Base-by-base conservation (phyloP, 2,888 invertebrate species). In the Chalcis sispes region DNA sequence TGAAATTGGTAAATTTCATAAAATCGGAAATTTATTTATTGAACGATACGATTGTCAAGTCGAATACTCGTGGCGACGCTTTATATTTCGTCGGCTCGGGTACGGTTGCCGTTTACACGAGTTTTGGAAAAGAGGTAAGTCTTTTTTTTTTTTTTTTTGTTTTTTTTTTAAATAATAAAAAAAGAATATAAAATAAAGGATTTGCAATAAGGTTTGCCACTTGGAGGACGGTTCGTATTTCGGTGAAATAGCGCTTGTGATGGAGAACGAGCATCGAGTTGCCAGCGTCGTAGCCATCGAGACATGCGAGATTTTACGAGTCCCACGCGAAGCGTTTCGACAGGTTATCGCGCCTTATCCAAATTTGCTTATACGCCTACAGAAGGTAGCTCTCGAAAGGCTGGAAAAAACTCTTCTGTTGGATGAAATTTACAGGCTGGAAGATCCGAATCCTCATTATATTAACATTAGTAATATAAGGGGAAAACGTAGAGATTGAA, bases 211-310 rank as follows among this genome's bases (percentile, higher is more conserved):
- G 89, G 82, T 90, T 2, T 89, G 89, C 72, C 90, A 90, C 80
- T 83, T 90, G 76, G 86, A 89, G 54, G 89, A 90, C 77, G 90
- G 89, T 8, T 85, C 87, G 2, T 86, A 89, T 79, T 90, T 90
- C 78, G 90, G 90, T 0, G 90, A 90, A 80, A 84, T 90, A 46
- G 86, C 89, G 0, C 77, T 90, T 52, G 82, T 90, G 10, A 86
- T 89, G 81, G 85, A 89, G 2, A 87, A 87, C 54, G 88, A 89
- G 76, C 84, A 84, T 8, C 83, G 89, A 18, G 82, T 86, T 1
- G 89, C 89, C 0, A 89, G 82, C 8, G 87, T 90, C 2, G 79
- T 89, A 1, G 90, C 90, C 0, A 83, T 89, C 15, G 90, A 90
- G 77, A 89, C 88, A 23, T 89, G 89, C 74, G 90, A 90, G 77